phyloP scores from a whole-genome alignment of 2,797 vertebrate species.

The Lepilemur septentrionalis region DNA sequence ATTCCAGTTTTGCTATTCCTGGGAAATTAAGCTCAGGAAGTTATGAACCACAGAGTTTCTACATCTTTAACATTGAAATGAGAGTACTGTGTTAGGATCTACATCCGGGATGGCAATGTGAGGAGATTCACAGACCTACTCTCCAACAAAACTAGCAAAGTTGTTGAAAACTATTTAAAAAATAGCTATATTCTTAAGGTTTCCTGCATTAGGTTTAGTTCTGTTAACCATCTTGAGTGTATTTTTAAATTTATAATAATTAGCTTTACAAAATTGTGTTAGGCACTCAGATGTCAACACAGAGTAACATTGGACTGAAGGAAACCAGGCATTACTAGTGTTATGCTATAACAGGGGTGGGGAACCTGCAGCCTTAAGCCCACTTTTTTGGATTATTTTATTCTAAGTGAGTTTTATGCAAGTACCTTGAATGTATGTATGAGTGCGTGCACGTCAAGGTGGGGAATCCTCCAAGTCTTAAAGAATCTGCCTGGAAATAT shows the following conservation, averaged over 20 bases:
- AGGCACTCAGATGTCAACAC: background rate
- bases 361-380: no score
- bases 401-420: background rate
- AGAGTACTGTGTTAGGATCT: background rate
- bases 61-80: background rate
- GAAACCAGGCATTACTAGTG: background rate
- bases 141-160: background rate
- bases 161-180: background rate
- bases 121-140: background rate
- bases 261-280: background rate
- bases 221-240: no score
- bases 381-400: background rate
- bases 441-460: background rate
- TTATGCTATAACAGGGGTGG: background rate
- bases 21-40: background rate
- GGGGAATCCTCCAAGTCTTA: background rate
- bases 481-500: background rate
- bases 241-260: background rate
- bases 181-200: no score
- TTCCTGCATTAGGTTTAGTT: no score
- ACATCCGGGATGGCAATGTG: background rate
- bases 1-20: background rate
- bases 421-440: background rate
- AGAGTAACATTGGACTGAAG: background rate
- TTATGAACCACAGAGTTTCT: background rate